Conservation (phyloP, 2,888 invertebrate species). For the Diaperis boleti region DNA sequence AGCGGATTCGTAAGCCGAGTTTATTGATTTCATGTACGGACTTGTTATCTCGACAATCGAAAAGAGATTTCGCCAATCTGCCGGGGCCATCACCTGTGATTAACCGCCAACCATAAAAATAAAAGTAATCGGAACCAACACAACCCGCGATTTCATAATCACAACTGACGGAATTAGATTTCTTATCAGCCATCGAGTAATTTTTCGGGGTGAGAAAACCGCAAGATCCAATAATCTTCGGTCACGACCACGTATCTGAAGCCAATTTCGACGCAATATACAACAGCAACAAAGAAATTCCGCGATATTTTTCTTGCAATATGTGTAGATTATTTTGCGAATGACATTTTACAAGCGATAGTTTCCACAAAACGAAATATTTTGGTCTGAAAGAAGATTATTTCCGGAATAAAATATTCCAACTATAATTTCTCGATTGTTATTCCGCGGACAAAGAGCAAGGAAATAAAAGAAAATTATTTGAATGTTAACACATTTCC, state of each 20-base stretch:
- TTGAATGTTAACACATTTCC: conserved; percentile 3
- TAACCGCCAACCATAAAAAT: neutral
- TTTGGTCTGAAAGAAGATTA: no score
- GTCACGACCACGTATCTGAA: conserved; percentile 18
- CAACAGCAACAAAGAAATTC: no score
- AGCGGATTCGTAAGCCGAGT: conserved; percentile 24
- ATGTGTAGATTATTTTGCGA: no score
- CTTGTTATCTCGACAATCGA: conserved; percentile 21
- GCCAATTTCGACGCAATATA: no score
- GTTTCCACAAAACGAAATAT: no score
- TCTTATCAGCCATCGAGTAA: conserved; percentile 19
- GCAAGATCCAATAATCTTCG: conserved; percentile 7
- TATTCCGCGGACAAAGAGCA: neutral
- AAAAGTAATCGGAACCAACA: neutral
- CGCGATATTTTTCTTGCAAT: no score
- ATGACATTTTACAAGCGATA: no score
- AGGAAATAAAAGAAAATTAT: neutral
- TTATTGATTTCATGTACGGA: conserved; percentile 35
- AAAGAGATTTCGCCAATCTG: conserved; percentile 19
- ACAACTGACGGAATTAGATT: conserved; percentile 4
- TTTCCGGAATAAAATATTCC: neutral
- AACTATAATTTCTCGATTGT: neutral
- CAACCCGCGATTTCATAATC: neutral
- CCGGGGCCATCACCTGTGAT: conserved; percentile 15
- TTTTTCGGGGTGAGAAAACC: conserved; percentile 17